These are phyloP conservation scores for Panzeria rudis DNA, from an alignment of 2,888 invertebrate genomes.

Conservation along the genomic window DNA sequence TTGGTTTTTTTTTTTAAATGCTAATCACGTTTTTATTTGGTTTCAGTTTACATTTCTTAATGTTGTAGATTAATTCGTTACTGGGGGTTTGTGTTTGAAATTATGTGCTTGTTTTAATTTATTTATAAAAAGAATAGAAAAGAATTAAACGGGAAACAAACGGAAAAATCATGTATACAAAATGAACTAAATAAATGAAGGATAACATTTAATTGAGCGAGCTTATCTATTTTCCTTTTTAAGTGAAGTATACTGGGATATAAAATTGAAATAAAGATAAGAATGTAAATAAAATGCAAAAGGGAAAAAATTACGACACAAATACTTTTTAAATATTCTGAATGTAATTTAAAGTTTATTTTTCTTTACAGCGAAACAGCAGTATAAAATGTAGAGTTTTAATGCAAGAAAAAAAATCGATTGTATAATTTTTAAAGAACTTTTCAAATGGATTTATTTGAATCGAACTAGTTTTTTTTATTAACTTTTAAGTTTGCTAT, in stretches of 20 bases:
- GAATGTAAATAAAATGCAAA: not conserved
- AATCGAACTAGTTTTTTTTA: too few relatives aligned
- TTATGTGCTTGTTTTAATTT: conserved; percentile 30
- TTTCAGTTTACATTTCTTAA: conserved; percentile 20
- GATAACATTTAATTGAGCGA: conserved; percentile 11
- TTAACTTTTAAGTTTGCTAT: not conserved
- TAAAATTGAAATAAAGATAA: not conserved
- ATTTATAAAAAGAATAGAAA: not conserved
- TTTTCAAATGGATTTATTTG: not conserved
- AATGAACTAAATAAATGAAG: conserved; percentile 7
- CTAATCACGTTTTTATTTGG: conserved; percentile 32
- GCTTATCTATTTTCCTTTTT: not conserved
- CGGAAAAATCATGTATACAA: not conserved
- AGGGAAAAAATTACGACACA: not conserved
- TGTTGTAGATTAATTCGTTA: conserved; percentile 46
- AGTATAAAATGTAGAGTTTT: too few relatives aligned
- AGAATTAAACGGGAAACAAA: not conserved
- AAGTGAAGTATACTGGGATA: not conserved
- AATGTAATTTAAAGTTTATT: too few relatives aligned
- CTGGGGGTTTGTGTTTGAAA: not conserved
- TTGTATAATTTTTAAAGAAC: not conserved
- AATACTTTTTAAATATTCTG: not conserved
- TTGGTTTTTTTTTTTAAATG: conserved; percentile 12
- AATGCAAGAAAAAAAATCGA: too few relatives aligned
- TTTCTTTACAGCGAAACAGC: too few relatives aligned